Evolutionary conservation across 2,888 invertebrate species (phyloP), one percentile per base, ranked within the genome.

Genomic region (Sinelater perroti): DNA sequence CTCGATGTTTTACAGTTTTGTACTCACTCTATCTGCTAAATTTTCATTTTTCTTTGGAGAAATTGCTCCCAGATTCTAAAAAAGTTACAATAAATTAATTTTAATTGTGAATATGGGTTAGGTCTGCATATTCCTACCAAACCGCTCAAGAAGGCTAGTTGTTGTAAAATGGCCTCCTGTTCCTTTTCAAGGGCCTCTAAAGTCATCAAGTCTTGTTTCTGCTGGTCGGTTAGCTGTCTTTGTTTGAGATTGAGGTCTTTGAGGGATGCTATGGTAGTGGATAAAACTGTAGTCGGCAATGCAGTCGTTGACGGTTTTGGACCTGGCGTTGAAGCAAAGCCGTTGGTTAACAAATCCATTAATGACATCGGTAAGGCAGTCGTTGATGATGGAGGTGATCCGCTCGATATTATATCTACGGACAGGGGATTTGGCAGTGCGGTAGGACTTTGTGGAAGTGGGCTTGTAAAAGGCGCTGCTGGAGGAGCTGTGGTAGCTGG

Each of bases 121-220:
- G 18, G 20, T 21, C 4, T 8, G 14, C 21, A 18, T 20, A 11
- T 7, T 50, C 66, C 62, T 67, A 77, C 76, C 70, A 78, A 70
- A 18, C 54, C 47, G 10, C 57, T 57, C 35, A 77, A 67, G 52
- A 77, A 73, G 6, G 76, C 71, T n/a, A 79, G 60, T 58, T 79
- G 79, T 62, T 75, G 68, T 36, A 79, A 65, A 60, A 79, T 68
- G 6, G 73, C 73, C 2, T 74, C 72, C 61, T 79, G 79, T 62
- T 79, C 75, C 56, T 69, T 70, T 61, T 79, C 79, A 36, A 79
- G 64, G 40, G 70, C 69, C 36, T 71, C 72, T 20, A 79, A 65
- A 2, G 72, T 73, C 57, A 73, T 73, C 57, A 78, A 68, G 66
- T 78, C 75, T 58, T 71, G 68, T 54, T 69, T 70, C 56, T 78